phyloP scores from a whole-genome alignment of 2,797 vertebrate genomes.

The Protosalanx chinensis region DNA sequence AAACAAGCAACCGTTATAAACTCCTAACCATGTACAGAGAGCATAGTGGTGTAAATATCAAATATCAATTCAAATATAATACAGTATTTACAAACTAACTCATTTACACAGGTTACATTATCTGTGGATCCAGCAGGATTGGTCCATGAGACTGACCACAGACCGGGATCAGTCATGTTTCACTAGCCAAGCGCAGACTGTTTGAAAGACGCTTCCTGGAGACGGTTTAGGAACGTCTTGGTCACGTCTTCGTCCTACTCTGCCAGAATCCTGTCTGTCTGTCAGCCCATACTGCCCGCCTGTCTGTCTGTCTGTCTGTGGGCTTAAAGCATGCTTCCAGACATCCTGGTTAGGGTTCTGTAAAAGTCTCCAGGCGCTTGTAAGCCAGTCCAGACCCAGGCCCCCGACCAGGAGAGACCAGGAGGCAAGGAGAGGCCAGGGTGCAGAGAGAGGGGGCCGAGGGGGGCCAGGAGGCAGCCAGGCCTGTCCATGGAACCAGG shows the following conservation, averaged over 20 bases:
- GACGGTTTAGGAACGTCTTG: too few species aligned
- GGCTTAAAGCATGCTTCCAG: background rate
- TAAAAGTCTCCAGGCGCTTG: background rate
- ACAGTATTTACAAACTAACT: conserved; percentile 75
- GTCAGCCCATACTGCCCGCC: background rate
- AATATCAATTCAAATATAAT: conserved; percentile 85
- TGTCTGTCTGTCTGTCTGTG: background rate
- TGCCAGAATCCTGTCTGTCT: background rate
- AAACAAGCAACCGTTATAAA: too few species aligned
- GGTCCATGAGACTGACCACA: background rate
- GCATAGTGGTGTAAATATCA: conserved; percentile 33
- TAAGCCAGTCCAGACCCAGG: background rate
- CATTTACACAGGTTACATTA: conserved; percentile 6
- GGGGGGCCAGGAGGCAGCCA: conserved; percentile 71
- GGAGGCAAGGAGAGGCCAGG: conserved; percentile 3
- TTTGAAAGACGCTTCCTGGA: too few species aligned
- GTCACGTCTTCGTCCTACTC: background rate
- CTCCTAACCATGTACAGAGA: conserved; percentile 4
- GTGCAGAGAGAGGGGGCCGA: conserved; percentile 53
- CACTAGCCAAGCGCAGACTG: background rate
- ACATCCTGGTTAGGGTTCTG: background rate
- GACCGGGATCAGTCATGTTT: background rate
- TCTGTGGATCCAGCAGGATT: conserved; percentile 1
- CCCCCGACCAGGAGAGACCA: background rate
- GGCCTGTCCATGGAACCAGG: conserved; percentile 35